Evolutionary conservation across 2,797 vertebrate species (phyloP).

Genomic region (Sylvia borin): DNA sequence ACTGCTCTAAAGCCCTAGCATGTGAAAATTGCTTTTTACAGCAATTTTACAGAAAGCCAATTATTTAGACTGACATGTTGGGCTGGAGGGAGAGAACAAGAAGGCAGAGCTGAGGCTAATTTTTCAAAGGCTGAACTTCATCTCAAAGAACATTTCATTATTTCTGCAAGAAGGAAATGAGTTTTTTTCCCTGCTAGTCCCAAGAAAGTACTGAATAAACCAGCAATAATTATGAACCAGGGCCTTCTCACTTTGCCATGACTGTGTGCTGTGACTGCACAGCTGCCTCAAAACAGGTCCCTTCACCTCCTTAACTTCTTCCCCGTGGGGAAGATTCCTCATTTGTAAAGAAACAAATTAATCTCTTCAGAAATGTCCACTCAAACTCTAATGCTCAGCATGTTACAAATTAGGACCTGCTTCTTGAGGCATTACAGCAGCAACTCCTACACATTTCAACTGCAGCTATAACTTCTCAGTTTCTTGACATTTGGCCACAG

Average conservation of each 20-base stretch:
- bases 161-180: not conserved
- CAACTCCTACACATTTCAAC: not conserved
- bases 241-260: not conserved
- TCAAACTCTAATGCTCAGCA: not conserved
- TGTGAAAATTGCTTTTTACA: not conserved
- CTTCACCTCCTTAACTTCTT: not conserved
- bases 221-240: not conserved
- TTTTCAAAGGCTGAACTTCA: slow-evolving; percentile 4
- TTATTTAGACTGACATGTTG: not conserved
- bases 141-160: slow-evolving; percentile 9
- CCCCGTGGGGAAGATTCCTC: not conserved
- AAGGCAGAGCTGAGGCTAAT: not conserved
- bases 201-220: not conserved
- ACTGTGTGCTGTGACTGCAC: not conserved
- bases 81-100: not conserved
- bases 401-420: not conserved
- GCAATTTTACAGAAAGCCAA: not conserved
- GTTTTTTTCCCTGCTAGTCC: not conserved
- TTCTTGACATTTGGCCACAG: slow-evolving; percentile 34
- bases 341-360: slow-evolving; percentile 19
- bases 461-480: not conserved
- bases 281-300: not conserved
- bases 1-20: not conserved
- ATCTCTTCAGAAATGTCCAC: not conserved
- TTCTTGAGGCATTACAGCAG: not conserved